phyloP scores from a whole-genome alignment of 2,888 invertebrate species.

The Drosophila macrothrix region DNA sequence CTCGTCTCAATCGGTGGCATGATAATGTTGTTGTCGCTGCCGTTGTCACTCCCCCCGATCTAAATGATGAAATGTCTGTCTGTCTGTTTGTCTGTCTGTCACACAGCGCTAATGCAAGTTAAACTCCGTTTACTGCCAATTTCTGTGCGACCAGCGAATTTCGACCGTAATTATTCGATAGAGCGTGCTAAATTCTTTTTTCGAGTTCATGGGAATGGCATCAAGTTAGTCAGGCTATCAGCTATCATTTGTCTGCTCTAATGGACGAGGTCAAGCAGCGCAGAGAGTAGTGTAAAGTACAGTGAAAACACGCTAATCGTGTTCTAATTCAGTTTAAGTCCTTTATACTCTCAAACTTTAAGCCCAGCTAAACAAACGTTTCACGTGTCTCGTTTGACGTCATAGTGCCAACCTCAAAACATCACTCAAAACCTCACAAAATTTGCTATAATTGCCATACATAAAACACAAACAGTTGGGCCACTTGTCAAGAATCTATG shows the following conservation, averaged over 20 bases:
- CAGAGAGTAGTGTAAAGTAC: conserved; percentile 25
- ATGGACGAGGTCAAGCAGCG: conserved; percentile 57
- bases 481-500: conserved; percentile 63
- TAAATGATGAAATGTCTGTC: conserved; percentile 77
- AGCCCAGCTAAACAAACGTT: conserved; percentile 4
- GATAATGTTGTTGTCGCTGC: conserved; percentile 55
- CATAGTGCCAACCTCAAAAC: conserved; percentile 47
- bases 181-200: conserved; percentile 45
- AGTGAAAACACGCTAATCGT: conserved; percentile 9
- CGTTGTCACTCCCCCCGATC: conserved; percentile 45
- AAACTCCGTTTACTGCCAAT: conserved; percentile 80
- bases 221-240: conserved; percentile 2
- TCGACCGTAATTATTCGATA: conserved; percentile 37
- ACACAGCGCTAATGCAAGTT: conserved; percentile 79
- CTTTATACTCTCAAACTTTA: not conserved
- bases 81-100: conserved; percentile 26
- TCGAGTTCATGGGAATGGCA: conserved; percentile 62
- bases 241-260: conserved; percentile 17
- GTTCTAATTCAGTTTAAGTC: not conserved
- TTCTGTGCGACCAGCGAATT: conserved; percentile 55
- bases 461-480: conserved; percentile 49
- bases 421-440: conserved; percentile 57
- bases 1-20: conserved; percentile 64
- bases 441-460: conserved; percentile 68
- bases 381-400: conserved; percentile 59